A percentile compares a stretch with the other conserved stretches of the same genome.
phyloP scores from a whole-genome alignment of 2,113 vertebrate genomes.

The Elachura formosa region DNA sequence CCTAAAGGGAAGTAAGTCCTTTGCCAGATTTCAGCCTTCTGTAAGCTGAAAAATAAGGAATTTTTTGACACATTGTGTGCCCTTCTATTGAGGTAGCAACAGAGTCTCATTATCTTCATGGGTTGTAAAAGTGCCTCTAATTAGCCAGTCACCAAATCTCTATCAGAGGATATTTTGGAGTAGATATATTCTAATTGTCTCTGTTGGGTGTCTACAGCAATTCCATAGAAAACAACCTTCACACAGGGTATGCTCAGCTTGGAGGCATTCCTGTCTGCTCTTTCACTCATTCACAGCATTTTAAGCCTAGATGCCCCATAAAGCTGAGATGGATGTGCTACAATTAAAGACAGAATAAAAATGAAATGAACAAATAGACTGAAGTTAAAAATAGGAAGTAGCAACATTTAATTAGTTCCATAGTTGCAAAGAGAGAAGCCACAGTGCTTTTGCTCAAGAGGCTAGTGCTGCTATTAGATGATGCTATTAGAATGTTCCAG shows the following conservation, averaged over 20 bases:
- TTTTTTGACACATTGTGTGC: conserved; percentile 56
- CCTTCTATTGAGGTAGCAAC: conserved; percentile 43
- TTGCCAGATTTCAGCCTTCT: conserved; percentile 4
- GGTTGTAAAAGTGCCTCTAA: conserved; percentile 64
- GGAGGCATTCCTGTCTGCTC: conserved; percentile 45
- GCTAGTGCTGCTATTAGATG: neutral
- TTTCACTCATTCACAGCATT: conserved; percentile 46
- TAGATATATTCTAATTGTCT: conserved; percentile 69
- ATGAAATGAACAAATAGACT: conserved; percentile 50
- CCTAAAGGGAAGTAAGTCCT: neutral
- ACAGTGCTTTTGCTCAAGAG: conserved; percentile 6
- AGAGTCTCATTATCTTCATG: conserved; percentile 53
- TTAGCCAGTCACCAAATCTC: conserved; percentile 61
- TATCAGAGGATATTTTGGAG: conserved; percentile 64
- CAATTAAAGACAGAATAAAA: conserved; percentile 65
- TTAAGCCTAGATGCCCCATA: conserved; percentile 40
- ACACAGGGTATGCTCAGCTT: conserved; percentile 47
- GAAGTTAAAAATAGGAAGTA: conserved; percentile 56
- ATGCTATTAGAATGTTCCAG: neutral
- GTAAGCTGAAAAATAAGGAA: conserved; percentile 15
- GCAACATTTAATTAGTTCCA: conserved; percentile 50
- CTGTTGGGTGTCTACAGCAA: conserved; percentile 50
- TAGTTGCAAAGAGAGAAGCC: conserved; percentile 23
- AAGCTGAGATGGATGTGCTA: conserved; percentile 31
- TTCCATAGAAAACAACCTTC: conserved; percentile 66